Evolutionary conservation across 2,888 invertebrate species (phyloP), one percentile per base, ranked within the genome.

Genomic region (Cordylochernes scorpioides): DNA sequence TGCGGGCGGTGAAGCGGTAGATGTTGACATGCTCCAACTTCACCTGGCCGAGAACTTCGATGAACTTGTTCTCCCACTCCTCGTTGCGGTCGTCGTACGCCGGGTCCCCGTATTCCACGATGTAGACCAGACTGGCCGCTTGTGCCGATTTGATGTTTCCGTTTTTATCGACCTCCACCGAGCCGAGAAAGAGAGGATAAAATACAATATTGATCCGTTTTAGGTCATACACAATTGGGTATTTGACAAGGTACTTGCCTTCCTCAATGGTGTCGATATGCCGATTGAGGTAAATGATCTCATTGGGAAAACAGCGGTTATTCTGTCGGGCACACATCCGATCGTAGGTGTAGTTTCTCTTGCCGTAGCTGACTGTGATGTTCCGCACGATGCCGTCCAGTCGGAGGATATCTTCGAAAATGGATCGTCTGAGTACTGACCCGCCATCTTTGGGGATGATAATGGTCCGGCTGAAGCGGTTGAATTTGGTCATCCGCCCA

Each of bases 141-240:
- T 78, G 78, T 3, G 77, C 80, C 22, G 71, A 69, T 16, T 68
- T 60, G 25, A 78, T 71, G 36, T 63, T 48, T 31, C 70, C 68
- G 42, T 77, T 72, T 34, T 73, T 71, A 28, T 60, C 60, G 14
- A 78, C 62, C 43, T 66, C 64, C 1, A 77, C 70, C 0, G 80
- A 82, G 2, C 84, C 84, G 50, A 86, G 78, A 56, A 68, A 80
- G 1, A 80, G 73, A 0, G 78, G 78, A 50, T 80, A 72, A 12
- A 75, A 39, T 1, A 77, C 75, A 0, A 71, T 67, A 47, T 78
- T 74, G 69, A 73, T 77, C 7, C 75, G 75, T 15, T 70, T 69
- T 1, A 77, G 77, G 54, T 80, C 77, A 51, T 80, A 69, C 71
- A 75, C 77, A 42, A 78, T 61, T 3, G 82, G 82, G 54, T 78